Percentiles rank a stretch among this genome's conserved stretches.
phyloP scores from a whole-genome alignment of 2,797 vertebrate species.

The Diplodus puntazzo region DNA sequence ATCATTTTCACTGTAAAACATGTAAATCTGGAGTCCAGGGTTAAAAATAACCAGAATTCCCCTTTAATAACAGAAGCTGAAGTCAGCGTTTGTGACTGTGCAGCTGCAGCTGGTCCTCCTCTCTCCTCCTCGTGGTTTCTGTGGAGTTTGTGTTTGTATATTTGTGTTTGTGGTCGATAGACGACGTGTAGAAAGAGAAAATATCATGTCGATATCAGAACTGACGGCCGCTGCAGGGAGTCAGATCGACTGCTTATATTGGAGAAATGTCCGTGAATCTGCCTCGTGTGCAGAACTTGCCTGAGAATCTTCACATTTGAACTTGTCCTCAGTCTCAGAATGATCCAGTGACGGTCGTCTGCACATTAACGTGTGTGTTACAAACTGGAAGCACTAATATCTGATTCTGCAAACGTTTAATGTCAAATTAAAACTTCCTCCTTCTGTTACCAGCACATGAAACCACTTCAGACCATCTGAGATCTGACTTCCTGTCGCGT shows the following conservation, averaged over 20 bases:
- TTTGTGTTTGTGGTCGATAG: slow-evolving; percentile 24
- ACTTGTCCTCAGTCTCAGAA: not conserved
- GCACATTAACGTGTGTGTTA: too few relatives aligned
- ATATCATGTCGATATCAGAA: not conserved
- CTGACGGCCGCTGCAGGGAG: slow-evolving; percentile 7
- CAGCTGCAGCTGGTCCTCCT: not conserved
- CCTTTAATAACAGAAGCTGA: too few relatives aligned
- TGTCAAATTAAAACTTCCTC: not conserved
- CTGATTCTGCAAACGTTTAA: not conserved
- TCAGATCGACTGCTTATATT: not conserved
- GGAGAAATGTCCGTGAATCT: not conserved
- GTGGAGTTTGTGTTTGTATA: slow-evolving; percentile 16
- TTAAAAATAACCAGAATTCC: too few relatives aligned
- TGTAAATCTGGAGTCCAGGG: too few relatives aligned
- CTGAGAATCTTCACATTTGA: not conserved
- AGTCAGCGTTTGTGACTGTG: not conserved
- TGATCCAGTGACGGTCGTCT: too few relatives aligned
- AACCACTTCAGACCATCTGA: not conserved
- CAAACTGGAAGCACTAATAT: too few relatives aligned
- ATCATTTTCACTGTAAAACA: too few relatives aligned
- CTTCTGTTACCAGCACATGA: not conserved
- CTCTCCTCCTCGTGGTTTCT: not conserved
- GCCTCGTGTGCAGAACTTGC: too few relatives aligned
- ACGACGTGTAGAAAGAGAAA: not conserved
- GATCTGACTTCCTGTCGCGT: slow-evolving; percentile 1